Percentiles rank a stretch among this genome's conserved stretches.
Conservation (phyloP, 2,113 vertebrate species). For the Procavia capensis region DNA sequence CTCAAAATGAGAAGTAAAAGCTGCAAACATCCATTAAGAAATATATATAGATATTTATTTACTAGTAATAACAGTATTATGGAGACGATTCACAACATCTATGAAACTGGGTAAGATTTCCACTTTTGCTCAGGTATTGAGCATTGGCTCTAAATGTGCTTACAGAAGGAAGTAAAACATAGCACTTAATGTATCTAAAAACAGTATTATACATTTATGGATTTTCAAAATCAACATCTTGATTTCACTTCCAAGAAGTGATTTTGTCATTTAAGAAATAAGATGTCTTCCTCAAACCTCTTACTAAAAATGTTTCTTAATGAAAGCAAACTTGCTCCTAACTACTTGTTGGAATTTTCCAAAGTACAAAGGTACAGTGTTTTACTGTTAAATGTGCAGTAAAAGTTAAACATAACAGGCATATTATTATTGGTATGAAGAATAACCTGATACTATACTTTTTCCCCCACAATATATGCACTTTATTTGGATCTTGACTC, state of each 20-base stretch:
- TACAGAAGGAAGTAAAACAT: neutral
- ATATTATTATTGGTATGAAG: neutral
- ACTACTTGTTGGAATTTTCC: neutral
- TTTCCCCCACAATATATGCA: too few relatives aligned
- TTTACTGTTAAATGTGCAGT: neutral
- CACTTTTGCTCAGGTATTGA: neutral
- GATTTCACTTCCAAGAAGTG: neutral
- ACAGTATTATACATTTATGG: neutral
- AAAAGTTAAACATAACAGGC: neutral
- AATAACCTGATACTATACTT: neutral
- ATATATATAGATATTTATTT: too few relatives aligned
- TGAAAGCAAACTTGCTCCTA: conserved; percentile 47
- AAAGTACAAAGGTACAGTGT: neutral
- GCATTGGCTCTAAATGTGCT: neutral
- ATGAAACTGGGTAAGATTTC: neutral
- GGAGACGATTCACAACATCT: neutral
- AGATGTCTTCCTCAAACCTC: neutral
- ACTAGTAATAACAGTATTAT: neutral
- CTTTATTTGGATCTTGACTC: too few relatives aligned
- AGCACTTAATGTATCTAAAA: neutral
- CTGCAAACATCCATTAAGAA: too few relatives aligned
- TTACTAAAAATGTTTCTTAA: neutral
- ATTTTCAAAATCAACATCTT: conserved; percentile 12
- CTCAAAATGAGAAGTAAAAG: too few relatives aligned
- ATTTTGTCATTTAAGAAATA: conserved; percentile 18